Conservation (phyloP, 1,140 invertebrate species). For the Platorchestia sp. region DNA sequence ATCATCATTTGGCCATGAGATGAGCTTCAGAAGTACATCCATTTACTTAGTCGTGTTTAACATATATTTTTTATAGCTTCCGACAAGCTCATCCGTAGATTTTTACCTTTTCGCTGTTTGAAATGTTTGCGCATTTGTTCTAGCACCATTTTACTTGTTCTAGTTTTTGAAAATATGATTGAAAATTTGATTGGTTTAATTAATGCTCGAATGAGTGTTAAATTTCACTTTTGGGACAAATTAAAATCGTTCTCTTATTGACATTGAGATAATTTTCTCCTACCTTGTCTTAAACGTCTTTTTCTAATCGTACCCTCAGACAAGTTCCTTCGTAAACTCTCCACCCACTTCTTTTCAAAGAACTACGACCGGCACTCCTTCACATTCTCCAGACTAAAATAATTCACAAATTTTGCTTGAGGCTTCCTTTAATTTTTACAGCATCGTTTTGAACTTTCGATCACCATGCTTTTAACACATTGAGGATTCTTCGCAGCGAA, state of each 20-base stretch:
- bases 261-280: not conserved
- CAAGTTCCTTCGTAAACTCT: not conserved
- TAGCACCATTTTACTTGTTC: too few relatives aligned
- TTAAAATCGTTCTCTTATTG: not conserved
- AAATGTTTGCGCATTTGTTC: too few relatives aligned
- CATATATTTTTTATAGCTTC: too few relatives aligned
- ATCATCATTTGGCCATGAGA: too few relatives aligned
- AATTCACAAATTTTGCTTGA: not conserved
- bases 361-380: not conserved
- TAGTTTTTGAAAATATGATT: too few relatives aligned
- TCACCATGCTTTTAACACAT: constrained; percentile 26
- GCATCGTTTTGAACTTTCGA: not conserved
- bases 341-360: not conserved
- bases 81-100: too few relatives aligned
- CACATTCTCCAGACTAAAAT: not conserved
- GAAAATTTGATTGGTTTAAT: too few relatives aligned
- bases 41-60: too few relatives aligned
- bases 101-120: too few relatives aligned
- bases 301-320: not conserved
- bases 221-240: not conserved
- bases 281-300: not conserved
- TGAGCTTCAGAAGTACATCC: too few relatives aligned
- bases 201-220: too few relatives aligned
- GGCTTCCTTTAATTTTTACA: constrained; percentile 27
- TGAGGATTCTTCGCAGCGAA: not conserved